phyloP scores from a whole-genome alignment of 2,113 vertebrate genomes.

The Chlorocebus sabaeus region DNA sequence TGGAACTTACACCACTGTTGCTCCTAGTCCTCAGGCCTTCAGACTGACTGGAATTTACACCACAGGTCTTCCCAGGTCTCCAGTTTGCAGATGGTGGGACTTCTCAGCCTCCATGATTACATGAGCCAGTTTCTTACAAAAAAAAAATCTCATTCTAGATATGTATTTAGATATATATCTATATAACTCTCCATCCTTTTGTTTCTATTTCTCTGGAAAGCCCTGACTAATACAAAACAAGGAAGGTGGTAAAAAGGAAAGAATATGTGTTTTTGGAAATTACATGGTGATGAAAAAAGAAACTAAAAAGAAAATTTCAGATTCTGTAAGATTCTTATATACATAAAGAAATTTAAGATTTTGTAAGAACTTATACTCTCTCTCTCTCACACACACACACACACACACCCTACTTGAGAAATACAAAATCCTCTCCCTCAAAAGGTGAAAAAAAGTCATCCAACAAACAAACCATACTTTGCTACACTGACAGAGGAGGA shows the following conservation, averaged over 20 bases:
- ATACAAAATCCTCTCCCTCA: not conserved
- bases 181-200: not conserved
- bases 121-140: not conserved
- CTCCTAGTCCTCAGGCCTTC: not conserved
- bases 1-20: not conserved
- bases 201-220: not conserved
- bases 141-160: not conserved
- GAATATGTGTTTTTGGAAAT: not conserved
- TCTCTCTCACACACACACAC: not conserved
- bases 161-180: not conserved
- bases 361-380: not conserved
- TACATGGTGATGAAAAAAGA: not conserved
- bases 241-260: not conserved
- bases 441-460: not conserved
- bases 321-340: not conserved
- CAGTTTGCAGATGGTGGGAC: not conserved
- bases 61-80: not conserved
- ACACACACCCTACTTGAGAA: not conserved
- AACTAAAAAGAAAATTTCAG: not conserved
- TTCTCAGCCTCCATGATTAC: not conserved
- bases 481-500: not conserved
- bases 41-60: not conserved
- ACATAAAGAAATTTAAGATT: not conserved
- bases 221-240: not conserved
- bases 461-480: not conserved